Conservation (phyloP, 2,113 vertebrate species). For the Engystomops pustulosus region DNA sequence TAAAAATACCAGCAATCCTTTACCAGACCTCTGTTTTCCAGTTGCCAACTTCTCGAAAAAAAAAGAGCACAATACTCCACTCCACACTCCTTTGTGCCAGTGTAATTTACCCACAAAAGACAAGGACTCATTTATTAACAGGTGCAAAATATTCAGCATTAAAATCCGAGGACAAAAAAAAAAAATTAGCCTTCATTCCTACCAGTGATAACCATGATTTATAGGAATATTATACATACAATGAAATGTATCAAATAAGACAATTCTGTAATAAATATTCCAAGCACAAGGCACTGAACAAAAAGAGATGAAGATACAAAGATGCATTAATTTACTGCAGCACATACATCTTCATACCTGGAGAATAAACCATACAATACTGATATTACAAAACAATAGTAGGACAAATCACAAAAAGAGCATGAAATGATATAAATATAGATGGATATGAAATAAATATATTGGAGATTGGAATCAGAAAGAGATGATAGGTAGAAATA, state of each 20-base stretch:
- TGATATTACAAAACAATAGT: neutral
- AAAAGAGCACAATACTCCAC: neutral
- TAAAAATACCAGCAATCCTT: constrained; percentile 10
- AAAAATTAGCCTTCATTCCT: neutral
- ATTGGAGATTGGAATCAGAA: neutral
- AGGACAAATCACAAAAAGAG: neutral
- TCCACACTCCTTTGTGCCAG: constrained; percentile 30
- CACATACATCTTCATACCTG: too few relatives aligned
- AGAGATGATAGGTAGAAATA: neutral
- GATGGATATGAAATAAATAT: neutral
- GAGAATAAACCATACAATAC: too few relatives aligned
- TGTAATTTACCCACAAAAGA: constrained; percentile 41
- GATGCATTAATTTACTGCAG: too few relatives aligned
- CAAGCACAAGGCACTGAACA: too few relatives aligned
- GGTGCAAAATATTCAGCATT: constrained; percentile 41
- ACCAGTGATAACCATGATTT: neutral
- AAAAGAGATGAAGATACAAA: too few relatives aligned
- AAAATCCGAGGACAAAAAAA: neutral
- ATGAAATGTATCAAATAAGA: neutral
- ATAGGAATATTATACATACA: neutral
- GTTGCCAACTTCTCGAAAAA: neutral
- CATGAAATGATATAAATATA: neutral
- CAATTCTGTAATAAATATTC: too few relatives aligned
- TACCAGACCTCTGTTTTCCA: neutral
- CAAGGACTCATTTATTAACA: constrained; percentile 49